These are phyloP conservation scores for Dasyornis broadbenti DNA, from an alignment of 2,113 vertebrate genomes.

Conservation along the genomic window DNA sequence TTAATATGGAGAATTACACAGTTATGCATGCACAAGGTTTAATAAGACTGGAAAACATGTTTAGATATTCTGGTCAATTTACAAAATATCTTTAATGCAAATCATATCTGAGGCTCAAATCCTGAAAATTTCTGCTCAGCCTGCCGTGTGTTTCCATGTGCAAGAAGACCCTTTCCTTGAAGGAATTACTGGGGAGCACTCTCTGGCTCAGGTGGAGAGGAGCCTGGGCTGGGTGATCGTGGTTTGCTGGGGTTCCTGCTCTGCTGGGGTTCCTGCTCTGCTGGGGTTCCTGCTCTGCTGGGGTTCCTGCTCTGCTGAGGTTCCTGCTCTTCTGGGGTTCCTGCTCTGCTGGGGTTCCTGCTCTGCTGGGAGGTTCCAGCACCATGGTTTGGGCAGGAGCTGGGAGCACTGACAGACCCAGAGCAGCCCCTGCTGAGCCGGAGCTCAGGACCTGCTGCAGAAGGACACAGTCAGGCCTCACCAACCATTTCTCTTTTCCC, in stretches of 20 bases:
- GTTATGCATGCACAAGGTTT: not conserved
- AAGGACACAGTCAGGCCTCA: not conserved
- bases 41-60: not conserved
- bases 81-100: not conserved
- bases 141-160: rapidly evolving
- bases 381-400: rapidly evolving
- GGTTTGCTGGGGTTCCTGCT: too few relatives aligned
- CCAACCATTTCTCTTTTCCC: not conserved
- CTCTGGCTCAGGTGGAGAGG: not conserved
- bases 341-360: too few relatives aligned
- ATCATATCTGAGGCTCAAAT: not conserved
- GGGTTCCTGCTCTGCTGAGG: too few relatives aligned
- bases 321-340: too few relatives aligned
- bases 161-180: not conserved
- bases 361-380: not conserved
- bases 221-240: not conserved
- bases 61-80: not conserved
- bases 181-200: not conserved
- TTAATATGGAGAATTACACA: not conserved
- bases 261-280: too few relatives aligned
- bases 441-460: not conserved
- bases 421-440: not conserved
- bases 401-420: not conserved
- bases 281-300: too few relatives aligned
- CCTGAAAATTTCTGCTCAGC: not conserved